phyloP scores from a whole-genome alignment of 2,888 invertebrate species.

The Phoenoteleia sp. region DNA sequence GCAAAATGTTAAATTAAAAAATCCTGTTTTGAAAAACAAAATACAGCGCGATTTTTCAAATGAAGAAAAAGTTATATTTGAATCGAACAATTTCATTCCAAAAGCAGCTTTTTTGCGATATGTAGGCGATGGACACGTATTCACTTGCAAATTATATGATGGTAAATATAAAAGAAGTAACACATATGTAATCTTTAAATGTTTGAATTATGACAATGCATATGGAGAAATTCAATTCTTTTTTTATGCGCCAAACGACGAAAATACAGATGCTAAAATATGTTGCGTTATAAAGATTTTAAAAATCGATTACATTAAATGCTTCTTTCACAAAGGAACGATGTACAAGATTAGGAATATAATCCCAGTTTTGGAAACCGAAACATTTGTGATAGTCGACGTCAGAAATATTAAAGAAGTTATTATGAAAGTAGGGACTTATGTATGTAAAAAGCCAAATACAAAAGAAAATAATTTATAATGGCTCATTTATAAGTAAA shows the following conservation, averaged over 20 bases:
- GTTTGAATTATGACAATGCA: slow-evolving; percentile 7
- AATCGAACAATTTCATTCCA: neutral
- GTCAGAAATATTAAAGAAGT: slow-evolving; percentile 13
- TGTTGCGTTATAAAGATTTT: slow-evolving; percentile 41
- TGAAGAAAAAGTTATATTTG: slow-evolving; percentile 17
- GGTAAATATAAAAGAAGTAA: slow-evolving; percentile 27
- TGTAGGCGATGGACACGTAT: neutral
- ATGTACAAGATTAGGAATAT: slow-evolving; percentile 24
- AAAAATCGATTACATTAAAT: slow-evolving; percentile 18
- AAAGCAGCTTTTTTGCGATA: slow-evolving; percentile 15
- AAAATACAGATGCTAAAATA: slow-evolving; percentile 14
- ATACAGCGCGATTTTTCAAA: slow-evolving; percentile 15
- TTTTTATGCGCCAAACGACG: slow-evolving; percentile 24
- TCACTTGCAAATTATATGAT: slow-evolving; percentile 34
- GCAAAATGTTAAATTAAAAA: neutral
- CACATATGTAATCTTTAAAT: slow-evolving; percentile 24
- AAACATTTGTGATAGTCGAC: slow-evolving; percentile 9
- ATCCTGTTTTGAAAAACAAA: slow-evolving; percentile 9
- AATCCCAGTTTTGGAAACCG: slow-evolving; percentile 9
- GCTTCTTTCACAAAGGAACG: slow-evolving; percentile 30
- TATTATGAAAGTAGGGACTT: slow-evolving; percentile 21
- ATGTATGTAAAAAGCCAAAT: slow-evolving; percentile 32
- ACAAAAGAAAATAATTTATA: slow-evolving; percentile 27
- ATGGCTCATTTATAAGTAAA: too few relatives aligned
- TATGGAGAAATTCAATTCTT: slow-evolving; percentile 50